Conservation (phyloP, 2,113 vertebrate genomes). For the Thalassoma bifasciatum region DNA sequence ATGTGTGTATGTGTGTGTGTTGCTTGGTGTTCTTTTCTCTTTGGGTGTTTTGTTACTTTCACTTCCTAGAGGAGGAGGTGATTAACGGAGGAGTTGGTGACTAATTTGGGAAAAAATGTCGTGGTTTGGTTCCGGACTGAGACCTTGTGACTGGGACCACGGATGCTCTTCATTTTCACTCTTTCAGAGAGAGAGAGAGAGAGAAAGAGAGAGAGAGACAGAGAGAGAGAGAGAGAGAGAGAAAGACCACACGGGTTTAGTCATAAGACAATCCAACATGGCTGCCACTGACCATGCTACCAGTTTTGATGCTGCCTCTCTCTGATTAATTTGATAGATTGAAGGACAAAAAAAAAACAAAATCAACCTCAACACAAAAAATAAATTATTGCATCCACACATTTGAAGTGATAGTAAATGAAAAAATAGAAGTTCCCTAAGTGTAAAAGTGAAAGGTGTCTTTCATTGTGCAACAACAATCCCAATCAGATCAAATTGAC, state of each 20-base stretch:
- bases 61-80: constrained; percentile 69
- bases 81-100: constrained; percentile 69
- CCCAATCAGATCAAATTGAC: background rate
- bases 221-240: too few relatives aligned
- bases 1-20: background rate
- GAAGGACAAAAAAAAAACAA: too few relatives aligned
- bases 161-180: constrained; percentile 70
- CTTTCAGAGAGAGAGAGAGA: constrained; percentile 11
- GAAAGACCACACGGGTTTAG: constrained; percentile 65
- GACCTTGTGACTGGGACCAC: constrained; percentile 66
- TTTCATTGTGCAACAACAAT: too few relatives aligned
- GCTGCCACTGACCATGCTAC: constrained; percentile 44
- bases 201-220: constrained; percentile 4
- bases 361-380: too few relatives aligned
- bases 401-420: too few relatives aligned
- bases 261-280: constrained; percentile 70
- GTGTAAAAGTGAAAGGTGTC: constrained; percentile 3
- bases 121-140: constrained; percentile 64
- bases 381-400: too few relatives aligned
- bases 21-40: constrained; percentile 43
- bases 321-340: background rate
- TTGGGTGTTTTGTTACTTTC: constrained; percentile 59
- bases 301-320: constrained; percentile 7
- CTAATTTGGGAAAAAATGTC: constrained; percentile 73
- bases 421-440: background rate